These are phyloP conservation scores for Lamprotornis superbus DNA, from an alignment of 2,113 vertebrate species.

Conservation along the genomic window DNA sequence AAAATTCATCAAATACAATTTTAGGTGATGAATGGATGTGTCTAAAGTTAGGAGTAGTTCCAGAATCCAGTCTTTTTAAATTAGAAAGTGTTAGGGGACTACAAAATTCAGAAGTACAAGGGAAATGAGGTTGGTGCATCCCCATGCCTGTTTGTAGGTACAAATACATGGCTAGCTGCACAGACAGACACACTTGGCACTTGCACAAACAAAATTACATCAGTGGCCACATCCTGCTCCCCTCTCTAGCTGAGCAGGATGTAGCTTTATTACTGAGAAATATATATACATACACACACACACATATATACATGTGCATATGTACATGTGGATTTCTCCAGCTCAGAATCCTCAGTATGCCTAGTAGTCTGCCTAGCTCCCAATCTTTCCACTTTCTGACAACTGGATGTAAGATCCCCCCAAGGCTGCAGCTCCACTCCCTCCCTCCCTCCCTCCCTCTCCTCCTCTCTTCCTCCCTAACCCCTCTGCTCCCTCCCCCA, in stretches of 20 bases:
- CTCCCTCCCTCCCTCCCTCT: background rate
- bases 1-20: background rate
- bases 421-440: background rate
- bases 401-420: rapidly evolving
- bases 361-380: too few relatives aligned
- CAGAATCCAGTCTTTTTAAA: background rate
- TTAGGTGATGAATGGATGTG: background rate
- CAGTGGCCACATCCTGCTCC: background rate
- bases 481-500: rapidly evolving
- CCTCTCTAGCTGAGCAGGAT: background rate
- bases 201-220: background rate
- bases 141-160: background rate
- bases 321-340: background rate
- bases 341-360: background rate
- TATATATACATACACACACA: too few relatives aligned
- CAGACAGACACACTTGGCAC: background rate
- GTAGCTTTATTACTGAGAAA: background rate
- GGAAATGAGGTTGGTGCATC: background rate
- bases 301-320: rapidly evolving
- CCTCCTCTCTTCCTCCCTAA: background rate
- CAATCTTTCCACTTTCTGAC: background rate
- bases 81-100: background rate
- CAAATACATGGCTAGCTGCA: background rate
- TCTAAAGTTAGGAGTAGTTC: background rate
- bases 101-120: background rate